These are phyloP conservation scores for Morpho achilles DNA, from an alignment of 2,888 invertebrate genomes.

Conservation along the genomic window DNA sequence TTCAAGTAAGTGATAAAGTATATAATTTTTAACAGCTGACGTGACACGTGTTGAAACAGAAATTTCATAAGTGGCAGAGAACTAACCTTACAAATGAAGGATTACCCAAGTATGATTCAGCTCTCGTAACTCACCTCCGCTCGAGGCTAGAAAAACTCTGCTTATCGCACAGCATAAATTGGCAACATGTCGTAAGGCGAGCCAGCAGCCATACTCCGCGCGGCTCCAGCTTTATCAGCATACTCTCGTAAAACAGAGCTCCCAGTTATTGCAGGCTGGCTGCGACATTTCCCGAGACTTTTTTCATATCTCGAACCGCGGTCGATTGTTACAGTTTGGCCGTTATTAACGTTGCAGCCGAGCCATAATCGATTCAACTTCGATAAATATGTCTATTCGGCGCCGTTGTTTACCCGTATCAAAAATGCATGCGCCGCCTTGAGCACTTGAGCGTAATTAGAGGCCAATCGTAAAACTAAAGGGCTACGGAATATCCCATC, in stretches of 20 bases:
- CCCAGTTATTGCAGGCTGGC: conserved; percentile 67
- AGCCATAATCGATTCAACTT: conserved; percentile 61
- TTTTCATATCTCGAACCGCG: conserved; percentile 66
- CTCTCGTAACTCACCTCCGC: conserved; percentile 58
- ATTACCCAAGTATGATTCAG: conserved; percentile 49
- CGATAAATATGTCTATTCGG: conserved; percentile 73
- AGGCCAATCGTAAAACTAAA: conserved; percentile 78
- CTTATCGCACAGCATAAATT: conserved; percentile 77
- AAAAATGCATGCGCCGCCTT: conserved; percentile 67
- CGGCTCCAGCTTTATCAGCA: conserved; percentile 64
- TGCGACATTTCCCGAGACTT: conserved; percentile 63
- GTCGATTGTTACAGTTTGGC: conserved; percentile 27
- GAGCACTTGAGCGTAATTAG: conserved; percentile 72
- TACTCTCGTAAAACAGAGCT: conserved; percentile 70
- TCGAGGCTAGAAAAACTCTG: conserved; percentile 71
- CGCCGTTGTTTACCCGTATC: conserved; percentile 36
- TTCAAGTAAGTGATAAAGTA: too few species aligned
- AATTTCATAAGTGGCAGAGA: conserved; percentile 4
- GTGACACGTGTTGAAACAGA: neutral
- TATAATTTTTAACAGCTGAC: too few species aligned
- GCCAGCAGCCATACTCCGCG: conserved; percentile 52
- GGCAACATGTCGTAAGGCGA: conserved; percentile 77
- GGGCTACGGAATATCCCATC: conserved; percentile 74
- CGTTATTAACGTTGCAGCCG: conserved; percentile 46
- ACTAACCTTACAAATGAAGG: conserved; percentile 30